Percentiles rank a stretch among this genome's conserved stretches.
Conservation (phyloP, 2,797 vertebrate genomes). For the Hyperoplus immaculatus region DNA sequence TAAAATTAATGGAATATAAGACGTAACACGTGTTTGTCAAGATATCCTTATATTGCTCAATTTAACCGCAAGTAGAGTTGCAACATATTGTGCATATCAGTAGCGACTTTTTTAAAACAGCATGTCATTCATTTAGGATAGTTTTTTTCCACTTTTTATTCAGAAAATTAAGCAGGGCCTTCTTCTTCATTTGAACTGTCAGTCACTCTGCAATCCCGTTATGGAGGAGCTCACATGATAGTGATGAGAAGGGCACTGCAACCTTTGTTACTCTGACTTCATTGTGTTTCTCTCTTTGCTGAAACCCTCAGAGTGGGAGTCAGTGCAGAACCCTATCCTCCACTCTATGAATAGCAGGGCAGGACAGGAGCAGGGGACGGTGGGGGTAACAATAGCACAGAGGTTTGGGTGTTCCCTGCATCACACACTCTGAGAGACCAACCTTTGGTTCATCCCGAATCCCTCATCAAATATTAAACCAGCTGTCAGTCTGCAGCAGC, state of each 20-base stretch:
- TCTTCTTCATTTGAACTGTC: slow-evolving; percentile 49
- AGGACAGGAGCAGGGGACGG: slow-evolving; percentile 33
- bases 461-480: slow-evolving; percentile 83
- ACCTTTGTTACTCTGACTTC: slow-evolving; percentile 76
- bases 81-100: not conserved
- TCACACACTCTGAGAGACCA: slow-evolving; percentile 73
- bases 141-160: not conserved
- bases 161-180: slow-evolving; percentile 39
- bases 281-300: slow-evolving; percentile 76
- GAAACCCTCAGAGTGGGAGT: slow-evolving; percentile 71
- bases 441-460: slow-evolving; percentile 78
- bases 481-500: slow-evolving; percentile 68
- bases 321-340: slow-evolving; percentile 76
- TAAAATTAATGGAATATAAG: no score
- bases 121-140: not conserved
- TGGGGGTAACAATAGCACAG: slow-evolving; percentile 72
- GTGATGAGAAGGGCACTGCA: slow-evolving; percentile 67
- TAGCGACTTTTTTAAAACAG: not conserved
- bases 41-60: no score
- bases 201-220: slow-evolving; percentile 48
- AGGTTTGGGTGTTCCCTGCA: slow-evolving; percentile 82
- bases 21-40: no score
- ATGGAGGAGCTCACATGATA: slow-evolving; percentile 65
- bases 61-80: no score
- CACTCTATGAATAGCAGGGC: slow-evolving; percentile 75